Evolutionary conservation across 2,888 invertebrate species (phyloP), one percentile per base, ranked within the genome.

Genomic region (Hedya salicella): DNA sequence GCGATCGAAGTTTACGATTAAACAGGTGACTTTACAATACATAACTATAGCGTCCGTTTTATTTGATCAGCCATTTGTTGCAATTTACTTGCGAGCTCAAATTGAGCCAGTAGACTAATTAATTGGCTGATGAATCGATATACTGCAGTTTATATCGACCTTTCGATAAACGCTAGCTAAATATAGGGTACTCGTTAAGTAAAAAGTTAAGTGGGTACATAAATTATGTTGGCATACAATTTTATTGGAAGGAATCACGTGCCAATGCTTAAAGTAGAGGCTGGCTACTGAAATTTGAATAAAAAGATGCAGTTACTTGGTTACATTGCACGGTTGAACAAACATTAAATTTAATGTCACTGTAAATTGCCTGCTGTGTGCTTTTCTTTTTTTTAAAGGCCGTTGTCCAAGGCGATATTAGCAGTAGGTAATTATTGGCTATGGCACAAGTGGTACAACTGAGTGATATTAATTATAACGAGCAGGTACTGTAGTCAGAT

Each of bases 71-170:
- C 32, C 32, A 32, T 57, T 57, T 57, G 57, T 17, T 17, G 57
- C 46, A 32, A 46, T 57, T 46, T 46, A 19, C 44, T 57, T 32
- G 32, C 46, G 46, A 17, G 32, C 46, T 46, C 16, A 42, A 17
- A 57, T 32, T 46, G 32, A 57, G 44, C 19, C 44, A 32, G 32
- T 46, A 19, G 19, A 44, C 57, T 57, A 57, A 57, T 57, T 57
- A 57, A 57, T 57, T 44, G 57, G 17, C 44, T 57, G 57, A 57
- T 57, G 57, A 57, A 57, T 57, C 57, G 57, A 57, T 57, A 57
- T n/a, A 32, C 57, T 17, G 57, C 44, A 46, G 57, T 57, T 46
- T 32, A 46, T 17, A n/a, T 30, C 46, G 57, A 57, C 57, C 57
- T 57, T 57, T 57, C 30, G 46, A 57, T 46, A 57, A 57, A 46